phyloP scores from a whole-genome alignment of 2,113 vertebrate species.

The Aix galericulata region DNA sequence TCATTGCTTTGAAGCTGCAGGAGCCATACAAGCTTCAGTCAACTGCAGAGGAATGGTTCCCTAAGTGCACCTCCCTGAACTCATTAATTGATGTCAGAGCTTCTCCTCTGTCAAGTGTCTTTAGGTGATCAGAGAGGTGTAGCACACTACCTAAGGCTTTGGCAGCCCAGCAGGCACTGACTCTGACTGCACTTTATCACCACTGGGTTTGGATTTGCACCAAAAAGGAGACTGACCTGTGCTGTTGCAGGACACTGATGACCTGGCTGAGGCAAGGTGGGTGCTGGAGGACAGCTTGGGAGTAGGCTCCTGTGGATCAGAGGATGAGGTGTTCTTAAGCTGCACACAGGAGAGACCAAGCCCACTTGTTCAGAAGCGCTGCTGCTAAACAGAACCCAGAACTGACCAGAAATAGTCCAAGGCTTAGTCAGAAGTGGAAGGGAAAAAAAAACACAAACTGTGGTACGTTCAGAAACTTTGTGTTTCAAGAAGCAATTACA shows the following conservation, averaged over 20 bases:
- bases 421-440: not conserved
- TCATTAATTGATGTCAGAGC: not conserved
- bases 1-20: constrained; percentile 36
- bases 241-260: not conserved
- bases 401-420: not conserved
- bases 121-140: not conserved
- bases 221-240: constrained; percentile 20
- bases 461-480: not conserved
- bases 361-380: not conserved
- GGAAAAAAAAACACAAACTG: not conserved
- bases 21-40: not conserved
- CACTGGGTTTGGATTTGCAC: not conserved
- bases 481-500: not conserved
- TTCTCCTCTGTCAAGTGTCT: not conserved
- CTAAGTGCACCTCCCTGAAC: not conserved
- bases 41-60: not conserved
- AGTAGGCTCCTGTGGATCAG: not conserved
- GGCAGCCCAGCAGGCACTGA: not conserved
- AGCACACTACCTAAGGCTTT: not conserved
- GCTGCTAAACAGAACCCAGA: not conserved
- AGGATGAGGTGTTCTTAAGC: not conserved
- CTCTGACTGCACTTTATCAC: not conserved
- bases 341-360: not conserved
- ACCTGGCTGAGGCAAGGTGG: not conserved
- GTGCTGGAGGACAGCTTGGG: not conserved